Evolutionary conservation across 2,888 invertebrate species (phyloP).

Genomic region (Coleophora deauratella): DNA sequence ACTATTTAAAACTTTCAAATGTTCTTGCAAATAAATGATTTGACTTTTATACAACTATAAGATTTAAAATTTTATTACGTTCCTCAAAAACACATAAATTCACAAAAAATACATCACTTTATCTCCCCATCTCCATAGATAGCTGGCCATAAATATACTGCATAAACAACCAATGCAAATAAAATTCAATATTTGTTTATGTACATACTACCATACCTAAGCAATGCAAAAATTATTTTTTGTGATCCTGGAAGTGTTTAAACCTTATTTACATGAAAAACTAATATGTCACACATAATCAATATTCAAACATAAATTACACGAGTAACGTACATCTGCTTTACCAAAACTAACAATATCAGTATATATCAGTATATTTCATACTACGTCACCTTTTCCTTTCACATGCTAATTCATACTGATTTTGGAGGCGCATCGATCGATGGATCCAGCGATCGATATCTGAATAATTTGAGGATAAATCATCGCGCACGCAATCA

Average conservation of each 20-base stretch:
- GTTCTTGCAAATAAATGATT: no score
- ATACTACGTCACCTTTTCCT: conserved; percentile 12
- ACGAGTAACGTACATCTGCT: background rate
- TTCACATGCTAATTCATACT: conserved; percentile 47
- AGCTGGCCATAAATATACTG: no score
- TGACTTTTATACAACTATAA: no score
- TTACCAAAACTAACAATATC: conserved; percentile 1
- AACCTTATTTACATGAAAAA: background rate
- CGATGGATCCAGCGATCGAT: conserved; percentile 27
- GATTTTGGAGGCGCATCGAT: conserved; percentile 43
- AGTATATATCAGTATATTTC: background rate
- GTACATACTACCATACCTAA: no score
- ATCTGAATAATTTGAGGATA: conserved; percentile 57
- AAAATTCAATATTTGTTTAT: no score
- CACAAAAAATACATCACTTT: no score
- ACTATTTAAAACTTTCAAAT: no score
- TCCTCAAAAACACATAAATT: no score
- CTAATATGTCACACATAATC: background rate
- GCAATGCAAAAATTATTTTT: no score
- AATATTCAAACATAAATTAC: background rate
- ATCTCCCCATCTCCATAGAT: no score
- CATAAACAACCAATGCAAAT: no score
- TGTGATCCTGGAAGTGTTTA: background rate
- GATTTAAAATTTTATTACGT: no score
- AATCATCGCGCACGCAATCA: conserved; percentile 43